Conservation (phyloP, 1,140 invertebrate species). For the Neodiprion lecontei region DNA sequence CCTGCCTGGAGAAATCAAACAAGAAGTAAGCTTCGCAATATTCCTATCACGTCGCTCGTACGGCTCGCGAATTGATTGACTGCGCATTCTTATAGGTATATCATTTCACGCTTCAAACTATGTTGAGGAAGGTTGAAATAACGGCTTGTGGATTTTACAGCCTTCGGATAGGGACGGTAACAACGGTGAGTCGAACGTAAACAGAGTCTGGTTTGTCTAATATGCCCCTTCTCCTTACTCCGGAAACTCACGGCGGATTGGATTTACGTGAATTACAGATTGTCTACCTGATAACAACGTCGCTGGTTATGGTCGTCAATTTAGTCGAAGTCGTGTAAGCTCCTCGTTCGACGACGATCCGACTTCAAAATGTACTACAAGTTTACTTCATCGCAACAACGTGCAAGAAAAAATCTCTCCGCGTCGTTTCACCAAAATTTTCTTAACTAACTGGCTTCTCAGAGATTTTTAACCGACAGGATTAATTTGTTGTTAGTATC, state of each 20-base stretch:
- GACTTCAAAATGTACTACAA: too few relatives aligned
- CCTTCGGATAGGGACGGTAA: background rate
- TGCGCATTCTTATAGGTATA: constrained; percentile 1
- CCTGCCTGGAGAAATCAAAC: background rate
- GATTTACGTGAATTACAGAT: background rate
- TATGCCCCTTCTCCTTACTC: background rate
- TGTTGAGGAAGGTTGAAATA: constrained; percentile 7
- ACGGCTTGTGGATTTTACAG: constrained; percentile 2
- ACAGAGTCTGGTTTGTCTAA: background rate
- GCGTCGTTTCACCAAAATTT: too few relatives aligned
- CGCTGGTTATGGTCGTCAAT: background rate
- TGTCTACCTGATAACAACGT: background rate
- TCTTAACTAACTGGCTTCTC: too few relatives aligned
- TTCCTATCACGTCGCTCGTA: constrained; percentile 2
- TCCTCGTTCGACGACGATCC: too few relatives aligned
- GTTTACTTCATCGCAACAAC: too few relatives aligned
- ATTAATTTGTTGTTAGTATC: background rate
- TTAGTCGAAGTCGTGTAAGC: background rate
- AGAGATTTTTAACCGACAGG: too few relatives aligned
- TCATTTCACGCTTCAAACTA: constrained; percentile 5
- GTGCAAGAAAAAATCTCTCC: too few relatives aligned
- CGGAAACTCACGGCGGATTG: background rate
- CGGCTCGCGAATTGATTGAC: background rate
- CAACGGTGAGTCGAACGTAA: background rate
- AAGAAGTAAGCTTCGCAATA: background rate